Base-by-base conservation (phyloP, 2,797 vertebrate species). In the Xiphophorus birchmanni region DNA sequence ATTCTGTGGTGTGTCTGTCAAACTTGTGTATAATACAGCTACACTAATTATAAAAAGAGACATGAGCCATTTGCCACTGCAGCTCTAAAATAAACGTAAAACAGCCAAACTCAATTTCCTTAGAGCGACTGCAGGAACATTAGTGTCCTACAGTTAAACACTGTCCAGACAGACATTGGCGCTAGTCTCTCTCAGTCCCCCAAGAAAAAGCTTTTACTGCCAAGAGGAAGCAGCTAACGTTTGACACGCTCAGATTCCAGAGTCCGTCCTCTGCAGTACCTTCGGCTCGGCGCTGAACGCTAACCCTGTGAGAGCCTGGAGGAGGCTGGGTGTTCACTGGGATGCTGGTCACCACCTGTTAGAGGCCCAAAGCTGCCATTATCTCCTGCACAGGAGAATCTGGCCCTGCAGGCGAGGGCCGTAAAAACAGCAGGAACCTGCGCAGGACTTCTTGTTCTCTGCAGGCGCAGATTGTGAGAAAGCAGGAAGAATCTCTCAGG, bases 341-440 rank as follows among this genome's bases (percentile, higher is more conserved):
- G 58, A 80, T 82, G 83, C 90, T 92, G 92, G 93, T 93, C 91
- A 87, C 93, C 96, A 96, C 95, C 96, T 96, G 96, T 95, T 96
- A 89, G 88, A 82, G 54, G 56, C 78, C 85, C 83, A 79, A 94
- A 94, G 91, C 92, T 96, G 81, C 95, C 94, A 96, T 96, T 96
- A 96, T 94, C 95, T 94, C 80, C 84, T 80, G 76, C 85, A 75
- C 86, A 86, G 87, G 94, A 95, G 95, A 96, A 95, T 95, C 94
- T 94, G 91, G 93, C 88, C 95, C 96, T 87, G 86, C 92, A 91
- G 96, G 95, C 91, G 82, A 85, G 67, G 80, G 93, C 90, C 84
- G 86, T 96, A 96, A 96, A 96, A 94, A 86, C 75, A 84, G 87
- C 47, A 82, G 86, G 76, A 88, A 80, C 80, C 77, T 78, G 76